Evolutionary conservation across 2,797 vertebrate species (phyloP).

Genomic region (Enteromius thamalakanensis): DNA sequence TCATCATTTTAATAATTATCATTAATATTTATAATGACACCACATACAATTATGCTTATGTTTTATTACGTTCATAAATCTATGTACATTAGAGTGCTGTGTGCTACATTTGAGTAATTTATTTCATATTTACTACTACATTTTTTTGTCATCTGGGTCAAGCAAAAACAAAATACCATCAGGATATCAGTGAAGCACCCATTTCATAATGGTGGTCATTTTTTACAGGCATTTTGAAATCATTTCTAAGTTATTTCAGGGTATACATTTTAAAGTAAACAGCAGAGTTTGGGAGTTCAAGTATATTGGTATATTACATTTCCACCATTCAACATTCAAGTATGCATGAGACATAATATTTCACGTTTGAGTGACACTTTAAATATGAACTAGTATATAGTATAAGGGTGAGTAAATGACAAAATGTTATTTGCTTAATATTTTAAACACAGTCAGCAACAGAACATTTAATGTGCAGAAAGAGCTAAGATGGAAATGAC

Average conservation of each 20-base stretch:
- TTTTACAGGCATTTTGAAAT: too few relatives aligned
- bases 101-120: not conserved
- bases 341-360: not conserved
- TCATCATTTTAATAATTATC: not conserved
- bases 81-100: too few relatives aligned
- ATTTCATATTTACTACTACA: too few relatives aligned
- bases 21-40: not conserved
- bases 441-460: too few relatives aligned
- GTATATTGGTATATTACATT: not conserved
- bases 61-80: not conserved
- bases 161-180: too few relatives aligned
- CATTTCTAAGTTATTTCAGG: too few relatives aligned
- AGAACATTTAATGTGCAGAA: not conserved
- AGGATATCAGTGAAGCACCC: not conserved
- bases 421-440: not conserved
- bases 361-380: not conserved
- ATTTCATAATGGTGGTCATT: not conserved
- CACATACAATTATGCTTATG: not conserved
- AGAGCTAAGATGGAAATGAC: not conserved
- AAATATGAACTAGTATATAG: not conserved
- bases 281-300: too few relatives aligned
- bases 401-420: not conserved
- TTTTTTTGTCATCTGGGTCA: too few relatives aligned
- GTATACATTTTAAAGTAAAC: too few relatives aligned
- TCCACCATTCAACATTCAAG: not conserved